Conservation (phyloP, 2,113 vertebrate species). For the Ageneiosus marmoratus region DNA sequence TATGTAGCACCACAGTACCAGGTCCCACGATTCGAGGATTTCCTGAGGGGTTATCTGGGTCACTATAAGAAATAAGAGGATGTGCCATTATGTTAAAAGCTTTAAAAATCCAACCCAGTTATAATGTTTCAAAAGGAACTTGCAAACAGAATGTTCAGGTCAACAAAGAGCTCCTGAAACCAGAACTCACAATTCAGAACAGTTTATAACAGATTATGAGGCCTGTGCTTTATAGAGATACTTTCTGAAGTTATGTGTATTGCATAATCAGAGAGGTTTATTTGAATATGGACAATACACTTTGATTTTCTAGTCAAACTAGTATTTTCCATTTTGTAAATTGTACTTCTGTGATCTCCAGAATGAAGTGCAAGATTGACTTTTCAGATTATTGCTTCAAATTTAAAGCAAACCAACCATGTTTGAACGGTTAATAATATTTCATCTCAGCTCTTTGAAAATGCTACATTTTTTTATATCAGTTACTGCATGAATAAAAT, state of each 20-base stretch:
- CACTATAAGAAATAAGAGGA: constrained; percentile 61
- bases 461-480: neutral
- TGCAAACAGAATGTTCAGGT: neutral
- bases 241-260: constrained; percentile 63
- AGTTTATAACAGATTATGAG: neutral
- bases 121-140: constrained; percentile 12
- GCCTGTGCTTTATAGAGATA: neutral
- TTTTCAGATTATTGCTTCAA: neutral
- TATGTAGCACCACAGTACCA: constrained; percentile 38
- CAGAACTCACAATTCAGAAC: neutral
- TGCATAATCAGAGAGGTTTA: constrained; percentile 56
- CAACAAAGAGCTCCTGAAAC: constrained; percentile 7
- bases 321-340: constrained; percentile 60
- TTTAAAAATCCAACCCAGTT: neutral
- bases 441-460: neutral
- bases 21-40: constrained; percentile 65
- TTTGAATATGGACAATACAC: constrained; percentile 36
- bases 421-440: neutral
- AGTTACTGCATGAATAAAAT: constrained; percentile 28
- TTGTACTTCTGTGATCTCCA: constrained; percentile 43
- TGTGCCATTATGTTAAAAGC: neutral
- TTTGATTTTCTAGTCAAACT: constrained; percentile 44
- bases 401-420: neutral
- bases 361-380: neutral
- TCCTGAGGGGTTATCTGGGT: constrained; percentile 64